Conservation (phyloP, 2,113 vertebrate species). For the Psettodes erumei region DNA sequence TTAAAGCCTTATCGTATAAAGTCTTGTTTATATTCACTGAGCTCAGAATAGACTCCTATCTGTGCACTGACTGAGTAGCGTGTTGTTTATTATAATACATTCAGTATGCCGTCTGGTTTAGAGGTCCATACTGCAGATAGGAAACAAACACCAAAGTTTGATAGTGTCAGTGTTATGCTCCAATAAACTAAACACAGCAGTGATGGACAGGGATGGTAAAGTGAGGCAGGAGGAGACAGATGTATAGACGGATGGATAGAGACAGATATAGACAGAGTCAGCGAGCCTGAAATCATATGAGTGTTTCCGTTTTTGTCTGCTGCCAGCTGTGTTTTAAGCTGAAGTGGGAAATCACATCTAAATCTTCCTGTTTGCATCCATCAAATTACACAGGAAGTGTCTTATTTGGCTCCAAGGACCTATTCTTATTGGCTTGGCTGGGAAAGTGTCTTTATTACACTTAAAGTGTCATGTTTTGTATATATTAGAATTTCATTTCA, state of each 20-base stretch:
- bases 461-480: not conserved
- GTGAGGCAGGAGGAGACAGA: conserved; percentile 34
- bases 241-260: conserved; percentile 40
- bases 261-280: conserved; percentile 42
- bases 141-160: conserved; percentile 24
- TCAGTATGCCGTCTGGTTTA: conserved; percentile 27
- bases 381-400: conserved; percentile 6
- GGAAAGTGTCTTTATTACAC: not conserved
- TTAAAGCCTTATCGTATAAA: no score
- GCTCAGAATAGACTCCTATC: conserved; percentile 16
- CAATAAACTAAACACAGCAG: conserved; percentile 19
- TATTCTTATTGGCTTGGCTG: not conserved
- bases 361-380: conserved; percentile 16
- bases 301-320: conserved; percentile 49
- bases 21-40: conserved; percentile 38
- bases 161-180: conserved; percentile 16
- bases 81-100: conserved; percentile 30
- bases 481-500: not conserved
- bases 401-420: not conserved
- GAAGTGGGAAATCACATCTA: conserved; percentile 16
- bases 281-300: conserved; percentile 52
- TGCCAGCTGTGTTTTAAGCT: conserved; percentile 33
- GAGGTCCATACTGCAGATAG: conserved; percentile 17
- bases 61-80: conserved; percentile 5
- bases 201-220: conserved; percentile 41